Evolutionary conservation across 2,888 invertebrate species (phyloP).

Genomic region (Cryptocheilus praepositus): DNA sequence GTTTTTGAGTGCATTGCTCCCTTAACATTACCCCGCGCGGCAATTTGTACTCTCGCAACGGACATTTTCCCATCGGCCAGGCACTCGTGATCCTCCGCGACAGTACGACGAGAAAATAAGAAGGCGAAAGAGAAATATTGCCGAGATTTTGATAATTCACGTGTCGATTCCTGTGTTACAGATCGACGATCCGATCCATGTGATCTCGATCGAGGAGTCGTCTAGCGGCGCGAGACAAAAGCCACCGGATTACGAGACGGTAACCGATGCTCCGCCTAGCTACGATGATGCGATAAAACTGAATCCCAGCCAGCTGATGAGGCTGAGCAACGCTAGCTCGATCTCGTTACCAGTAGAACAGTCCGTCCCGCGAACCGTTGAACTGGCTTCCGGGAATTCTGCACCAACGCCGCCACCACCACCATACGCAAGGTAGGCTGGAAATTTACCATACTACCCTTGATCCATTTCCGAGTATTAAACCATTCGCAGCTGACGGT

Average conservation of each 20-base stretch:
- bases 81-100: background rate
- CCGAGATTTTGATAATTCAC: background rate
- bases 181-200: conserved; percentile 82
- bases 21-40: background rate
- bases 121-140: background rate
- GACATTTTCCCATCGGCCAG: background rate
- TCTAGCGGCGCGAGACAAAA: conserved; percentile 80
- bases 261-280: conserved; percentile 82
- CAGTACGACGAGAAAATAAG: background rate
- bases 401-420: conserved; percentile 66
- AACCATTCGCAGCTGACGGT: too few relatives aligned
- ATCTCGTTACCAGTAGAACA: conserved; percentile 46
- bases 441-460: too few relatives aligned
- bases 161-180: conserved; percentile 68
- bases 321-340: conserved; percentile 54
- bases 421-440: conserved; percentile 68
- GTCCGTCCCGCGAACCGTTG: conserved; percentile 54
- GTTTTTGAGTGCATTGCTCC: background rate
- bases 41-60: background rate
- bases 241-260: conserved; percentile 84
- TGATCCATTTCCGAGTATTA: too few relatives aligned
- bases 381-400: conserved; percentile 56
- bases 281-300: conserved; percentile 85
- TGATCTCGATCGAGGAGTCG: conserved; percentile 78
- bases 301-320: conserved; percentile 78